phyloP scores from a whole-genome alignment of 2,113 vertebrate genomes.

The Eptesicus fuscus region DNA sequence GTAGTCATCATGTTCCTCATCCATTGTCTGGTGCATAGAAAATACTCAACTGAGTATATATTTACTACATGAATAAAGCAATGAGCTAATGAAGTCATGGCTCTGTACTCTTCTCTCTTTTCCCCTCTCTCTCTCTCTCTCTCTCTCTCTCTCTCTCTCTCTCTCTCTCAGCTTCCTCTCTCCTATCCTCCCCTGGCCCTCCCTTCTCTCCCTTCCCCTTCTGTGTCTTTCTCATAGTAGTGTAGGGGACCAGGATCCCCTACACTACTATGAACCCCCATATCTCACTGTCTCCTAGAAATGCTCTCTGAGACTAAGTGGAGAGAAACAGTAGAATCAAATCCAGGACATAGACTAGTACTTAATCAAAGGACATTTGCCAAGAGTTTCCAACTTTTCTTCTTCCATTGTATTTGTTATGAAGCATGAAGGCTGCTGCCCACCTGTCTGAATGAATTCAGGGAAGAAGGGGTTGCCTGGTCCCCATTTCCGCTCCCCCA shows the following conservation, averaged over 20 bases:
- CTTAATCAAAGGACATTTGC: not conserved
- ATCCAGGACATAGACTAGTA: too few relatives aligned
- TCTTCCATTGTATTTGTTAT: not conserved
- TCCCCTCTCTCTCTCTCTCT: too few relatives aligned
- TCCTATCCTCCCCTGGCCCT: too few relatives aligned
- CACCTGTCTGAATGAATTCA: rapidly evolving
- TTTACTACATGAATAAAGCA: not conserved
- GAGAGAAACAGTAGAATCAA: not conserved
- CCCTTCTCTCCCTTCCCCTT: not conserved
- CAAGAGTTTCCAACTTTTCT: not conserved
- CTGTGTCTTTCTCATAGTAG: not conserved
- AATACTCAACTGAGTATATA: rapidly evolving
- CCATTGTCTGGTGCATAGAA: not conserved
- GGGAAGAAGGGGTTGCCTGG: not conserved
- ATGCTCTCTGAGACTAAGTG: too few relatives aligned
- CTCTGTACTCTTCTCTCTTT: not conserved
- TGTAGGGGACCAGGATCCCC: not conserved
- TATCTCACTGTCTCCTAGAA: not conserved
- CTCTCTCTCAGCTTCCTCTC: too few relatives aligned
- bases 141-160: too few relatives aligned
- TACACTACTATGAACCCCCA: too few relatives aligned
- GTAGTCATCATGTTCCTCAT: not conserved
- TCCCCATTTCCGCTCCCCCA: not conserved
- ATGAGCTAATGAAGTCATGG: not conserved
- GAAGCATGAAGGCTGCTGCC: not conserved